A percentile compares a stretch with the other conserved stretches of the same genome.
Evolutionary conservation across 2,113 vertebrate genomes (phyloP).

Genomic region (Campylorhamphus procurvoides): DNA sequence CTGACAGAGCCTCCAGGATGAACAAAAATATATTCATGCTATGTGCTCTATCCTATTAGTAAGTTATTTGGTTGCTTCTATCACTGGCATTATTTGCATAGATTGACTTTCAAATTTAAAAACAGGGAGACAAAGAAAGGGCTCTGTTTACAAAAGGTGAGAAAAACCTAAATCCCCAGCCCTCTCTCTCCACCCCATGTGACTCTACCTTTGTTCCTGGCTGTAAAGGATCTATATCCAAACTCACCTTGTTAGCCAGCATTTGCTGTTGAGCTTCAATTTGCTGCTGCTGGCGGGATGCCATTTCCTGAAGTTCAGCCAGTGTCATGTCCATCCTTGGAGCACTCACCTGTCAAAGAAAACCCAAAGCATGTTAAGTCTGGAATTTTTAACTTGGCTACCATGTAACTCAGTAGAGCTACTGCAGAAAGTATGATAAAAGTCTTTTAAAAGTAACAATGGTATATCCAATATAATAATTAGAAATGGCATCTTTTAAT

Average conservation of each 20-base stretch:
- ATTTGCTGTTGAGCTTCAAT: conserved; percentile 94
- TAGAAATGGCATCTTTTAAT: not conserved
- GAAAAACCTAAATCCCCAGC: not conserved
- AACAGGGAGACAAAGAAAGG: not conserved
- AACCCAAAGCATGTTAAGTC: not conserved
- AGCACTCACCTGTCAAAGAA: conserved; percentile 77
- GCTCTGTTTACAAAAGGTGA: not conserved
- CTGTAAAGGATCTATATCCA: not conserved
- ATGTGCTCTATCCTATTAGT: not conserved
- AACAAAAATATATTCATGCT: not conserved
- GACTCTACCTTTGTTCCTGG: not conserved
- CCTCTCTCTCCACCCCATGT: not conserved
- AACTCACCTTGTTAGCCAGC: conserved; percentile 89
- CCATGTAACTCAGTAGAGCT: not conserved
- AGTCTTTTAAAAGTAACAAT: not conserved
- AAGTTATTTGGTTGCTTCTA: not conserved
- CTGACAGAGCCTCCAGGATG: not conserved
- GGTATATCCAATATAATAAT: not conserved
- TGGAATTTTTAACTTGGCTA: not conserved
- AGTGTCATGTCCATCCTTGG: conserved; percentile 96
- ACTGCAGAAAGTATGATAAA: not conserved
- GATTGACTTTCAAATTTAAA: not conserved
- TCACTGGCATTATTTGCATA: not conserved
- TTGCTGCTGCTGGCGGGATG: conserved; percentile 94
- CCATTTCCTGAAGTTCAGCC: conserved; percentile 96